Percentiles rank a stretch among this genome's conserved stretches.
phyloP scores from a whole-genome alignment of 2,113 vertebrate genomes.

The Ceyx margarethae region DNA sequence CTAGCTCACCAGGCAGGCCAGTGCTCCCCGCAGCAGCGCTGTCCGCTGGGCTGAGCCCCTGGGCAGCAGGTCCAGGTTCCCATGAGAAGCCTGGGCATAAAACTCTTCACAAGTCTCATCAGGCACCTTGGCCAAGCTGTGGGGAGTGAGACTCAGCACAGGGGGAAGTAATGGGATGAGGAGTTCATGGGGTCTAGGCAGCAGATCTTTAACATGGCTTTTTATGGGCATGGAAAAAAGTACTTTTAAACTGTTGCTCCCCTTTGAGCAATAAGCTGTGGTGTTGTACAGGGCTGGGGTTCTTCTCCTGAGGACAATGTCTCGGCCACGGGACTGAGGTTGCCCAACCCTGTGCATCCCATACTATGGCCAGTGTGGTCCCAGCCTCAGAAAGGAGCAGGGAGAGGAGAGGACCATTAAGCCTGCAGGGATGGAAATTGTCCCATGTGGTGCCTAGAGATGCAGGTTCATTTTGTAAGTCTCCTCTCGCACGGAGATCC shows the following conservation, averaged over 20 bases:
- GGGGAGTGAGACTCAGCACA: not conserved
- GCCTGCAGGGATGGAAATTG: not conserved
- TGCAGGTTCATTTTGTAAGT: accelerated
- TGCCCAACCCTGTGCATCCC: not conserved
- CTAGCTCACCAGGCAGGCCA: slow-evolving; percentile 65
- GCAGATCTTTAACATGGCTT: too few relatives aligned
- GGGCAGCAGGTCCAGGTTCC: slow-evolving; percentile 58
- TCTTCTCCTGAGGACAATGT: not conserved
- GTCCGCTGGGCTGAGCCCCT: slow-evolving; percentile 40
- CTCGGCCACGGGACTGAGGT: accelerated
- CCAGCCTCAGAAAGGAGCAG: not conserved
- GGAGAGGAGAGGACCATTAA: not conserved
- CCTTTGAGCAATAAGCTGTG: not conserved
- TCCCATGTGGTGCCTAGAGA: accelerated
- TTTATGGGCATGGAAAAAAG: not conserved
- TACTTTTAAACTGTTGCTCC: not conserved
- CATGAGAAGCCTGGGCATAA: slow-evolving; percentile 16
- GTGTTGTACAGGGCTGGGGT: accelerated
- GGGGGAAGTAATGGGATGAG: accelerated
- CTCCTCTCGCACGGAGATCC: not conserved
- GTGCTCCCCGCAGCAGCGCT: slow-evolving; percentile 13
- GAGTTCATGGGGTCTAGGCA: accelerated
- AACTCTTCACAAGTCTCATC: slow-evolving; percentile 37
- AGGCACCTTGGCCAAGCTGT: not conserved
- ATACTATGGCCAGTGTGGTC: accelerated